Evolutionary conservation across 2,888 invertebrate genomes (phyloP).

Genomic region (Drosophila affinis): DNA sequence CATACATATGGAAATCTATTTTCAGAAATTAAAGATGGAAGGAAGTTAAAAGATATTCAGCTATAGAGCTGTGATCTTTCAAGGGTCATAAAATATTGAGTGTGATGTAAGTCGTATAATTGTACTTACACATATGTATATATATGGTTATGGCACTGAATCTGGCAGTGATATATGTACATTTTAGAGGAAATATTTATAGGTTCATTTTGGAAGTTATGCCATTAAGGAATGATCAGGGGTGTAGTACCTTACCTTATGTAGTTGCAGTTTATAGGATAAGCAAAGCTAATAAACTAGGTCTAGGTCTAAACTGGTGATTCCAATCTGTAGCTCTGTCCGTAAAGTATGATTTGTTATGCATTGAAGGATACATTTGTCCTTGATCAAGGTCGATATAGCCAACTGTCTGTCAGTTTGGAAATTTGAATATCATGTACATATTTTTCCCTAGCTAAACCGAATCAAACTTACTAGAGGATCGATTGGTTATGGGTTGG

Average conservation of each 20-base stretch:
- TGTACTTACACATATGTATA: no score
- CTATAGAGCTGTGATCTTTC: background rate
- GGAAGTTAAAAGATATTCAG: background rate
- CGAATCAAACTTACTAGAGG: no score
- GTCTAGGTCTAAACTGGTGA: no score
- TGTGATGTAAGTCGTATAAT: background rate
- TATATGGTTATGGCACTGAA: background rate
- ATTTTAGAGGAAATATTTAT: background rate
- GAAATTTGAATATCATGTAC: no score
- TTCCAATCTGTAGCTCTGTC: no score
- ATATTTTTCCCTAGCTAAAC: no score
- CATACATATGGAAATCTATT: no score
- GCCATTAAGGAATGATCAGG: background rate
- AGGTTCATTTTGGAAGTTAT: background rate
- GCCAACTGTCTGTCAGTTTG: no score
- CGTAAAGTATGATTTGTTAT: no score
- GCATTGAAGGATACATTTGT: no score
- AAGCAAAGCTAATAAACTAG: no score
- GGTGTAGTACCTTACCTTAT: background rate
- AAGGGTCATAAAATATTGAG: background rate
- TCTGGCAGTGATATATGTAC: background rate
- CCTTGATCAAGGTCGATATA: no score
- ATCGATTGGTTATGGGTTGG: background rate
- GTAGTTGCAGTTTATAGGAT: background rate
- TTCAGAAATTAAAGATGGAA: background rate